A percentile compares a stretch with the other conserved stretches of the same genome.
Conservation (phyloP, 1,140 invertebrate species). For the Panagrolaimus sp. region DNA sequence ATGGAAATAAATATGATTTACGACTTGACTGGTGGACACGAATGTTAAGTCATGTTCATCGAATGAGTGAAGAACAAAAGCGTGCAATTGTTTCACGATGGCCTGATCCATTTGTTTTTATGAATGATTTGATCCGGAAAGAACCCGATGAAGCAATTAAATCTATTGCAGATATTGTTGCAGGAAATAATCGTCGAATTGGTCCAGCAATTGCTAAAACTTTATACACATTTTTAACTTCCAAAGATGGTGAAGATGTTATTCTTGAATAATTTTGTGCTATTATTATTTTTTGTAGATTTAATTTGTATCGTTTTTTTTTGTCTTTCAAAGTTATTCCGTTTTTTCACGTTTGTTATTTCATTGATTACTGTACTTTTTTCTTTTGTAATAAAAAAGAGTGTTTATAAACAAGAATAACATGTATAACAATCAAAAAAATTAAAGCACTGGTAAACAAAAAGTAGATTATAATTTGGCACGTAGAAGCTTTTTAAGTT, state of each 20-base stretch:
- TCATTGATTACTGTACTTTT: too few relatives aligned
- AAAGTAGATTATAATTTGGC: too few relatives aligned
- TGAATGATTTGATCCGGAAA: constrained; percentile 25
- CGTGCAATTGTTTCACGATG: constrained; percentile 30
- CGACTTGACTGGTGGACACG: constrained; percentile 40
- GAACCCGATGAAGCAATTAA: constrained; percentile 38
- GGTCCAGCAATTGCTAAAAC: constrained; percentile 45
- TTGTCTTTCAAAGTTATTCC: too few relatives aligned
- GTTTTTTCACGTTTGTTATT: too few relatives aligned
- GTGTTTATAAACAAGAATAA: too few relatives aligned
- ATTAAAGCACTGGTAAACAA: too few relatives aligned
- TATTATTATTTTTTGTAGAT: too few relatives aligned
- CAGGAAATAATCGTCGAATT: constrained; percentile 25
- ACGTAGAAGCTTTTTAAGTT: too few relatives aligned
- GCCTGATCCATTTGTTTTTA: constrained; percentile 36
- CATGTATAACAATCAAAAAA: too few relatives aligned
- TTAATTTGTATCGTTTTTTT: too few relatives aligned
- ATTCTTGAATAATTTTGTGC: constrained; percentile 18
- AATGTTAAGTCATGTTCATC: constrained; percentile 32
- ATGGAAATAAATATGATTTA: constrained; percentile 32
- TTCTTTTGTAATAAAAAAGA: too few relatives aligned
- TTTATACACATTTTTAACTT: constrained; percentile 38
- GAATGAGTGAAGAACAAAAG: not conserved
- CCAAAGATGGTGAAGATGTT: constrained; percentile 36
- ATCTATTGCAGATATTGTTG: constrained; percentile 29